These are phyloP conservation scores for Sebastes iracundus DNA, from an alignment of 2,797 vertebrate genomes.

Conservation along the genomic window DNA sequence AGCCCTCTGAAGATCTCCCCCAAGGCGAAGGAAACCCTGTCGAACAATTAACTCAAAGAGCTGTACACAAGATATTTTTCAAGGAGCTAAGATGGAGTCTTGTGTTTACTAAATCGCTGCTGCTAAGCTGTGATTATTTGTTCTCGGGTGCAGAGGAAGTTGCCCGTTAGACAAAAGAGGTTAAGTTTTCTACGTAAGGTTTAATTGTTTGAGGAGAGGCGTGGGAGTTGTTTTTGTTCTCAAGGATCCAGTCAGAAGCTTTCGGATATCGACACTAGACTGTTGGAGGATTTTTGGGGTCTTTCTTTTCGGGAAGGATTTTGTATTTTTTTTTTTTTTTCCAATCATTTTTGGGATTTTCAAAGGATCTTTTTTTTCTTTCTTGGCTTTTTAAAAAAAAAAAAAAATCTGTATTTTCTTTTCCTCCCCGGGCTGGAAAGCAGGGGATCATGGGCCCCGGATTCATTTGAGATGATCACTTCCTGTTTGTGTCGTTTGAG, in stretches of 20 bases:
- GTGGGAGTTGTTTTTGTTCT: slow-evolving; percentile 55
- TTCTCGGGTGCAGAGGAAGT: slow-evolving; percentile 33
- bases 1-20: slow-evolving; percentile 63
- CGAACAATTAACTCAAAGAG: slow-evolving; percentile 53
- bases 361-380: slow-evolving; percentile 62
- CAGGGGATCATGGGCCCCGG: slow-evolving; percentile 80
- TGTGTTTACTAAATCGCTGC: slow-evolving; percentile 41
- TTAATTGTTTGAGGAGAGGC: slow-evolving; percentile 44
- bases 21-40: slow-evolving; percentile 42
- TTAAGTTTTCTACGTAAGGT: slow-evolving; percentile 25
- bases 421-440: slow-evolving; percentile 62
- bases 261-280: slow-evolving; percentile 72
- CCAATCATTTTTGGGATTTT: slow-evolving; percentile 66
- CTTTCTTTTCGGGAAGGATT: slow-evolving; percentile 68
- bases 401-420: slow-evolving; percentile 24
- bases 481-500: slow-evolving; percentile 79
- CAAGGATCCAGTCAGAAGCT: slow-evolving; percentile 60
- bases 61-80: slow-evolving; percentile 38
- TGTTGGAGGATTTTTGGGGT: slow-evolving; percentile 68
- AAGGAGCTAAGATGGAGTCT: slow-evolving; percentile 69
- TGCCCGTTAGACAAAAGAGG: slow-evolving; percentile 32
- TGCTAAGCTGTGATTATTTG: slow-evolving; percentile 45
- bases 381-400: slow-evolving; percentile 44
- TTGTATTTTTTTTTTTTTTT: slow-evolving; percentile 49
- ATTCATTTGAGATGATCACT: slow-evolving; percentile 83